Conservation (phyloP, 2,113 vertebrate genomes). For the Rostratula benghalensis region DNA sequence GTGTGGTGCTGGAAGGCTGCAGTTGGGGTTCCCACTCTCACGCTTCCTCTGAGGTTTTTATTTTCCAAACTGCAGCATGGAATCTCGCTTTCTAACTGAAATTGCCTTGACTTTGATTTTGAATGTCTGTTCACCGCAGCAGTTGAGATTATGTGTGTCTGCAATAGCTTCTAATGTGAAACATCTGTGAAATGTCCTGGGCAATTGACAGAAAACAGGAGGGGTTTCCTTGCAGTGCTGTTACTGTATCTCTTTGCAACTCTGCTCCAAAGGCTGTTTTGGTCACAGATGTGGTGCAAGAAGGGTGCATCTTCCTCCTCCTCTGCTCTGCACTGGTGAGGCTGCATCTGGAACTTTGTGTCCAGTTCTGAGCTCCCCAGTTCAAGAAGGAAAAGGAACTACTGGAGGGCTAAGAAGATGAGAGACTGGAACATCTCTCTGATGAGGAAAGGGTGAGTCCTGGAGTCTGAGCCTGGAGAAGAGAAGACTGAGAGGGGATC, state of each 20-base stretch:
- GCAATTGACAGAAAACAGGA: fast-evolving
- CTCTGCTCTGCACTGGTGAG: not conserved
- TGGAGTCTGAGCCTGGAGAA: not conserved
- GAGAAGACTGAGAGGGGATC: not conserved
- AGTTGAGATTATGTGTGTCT: fast-evolving
- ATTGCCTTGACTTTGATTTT: not conserved
- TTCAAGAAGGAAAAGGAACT: not conserved
- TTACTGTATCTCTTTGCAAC: fast-evolving
- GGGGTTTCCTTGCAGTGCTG: fast-evolving
- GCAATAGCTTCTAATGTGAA: not conserved
- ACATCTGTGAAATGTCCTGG: no score
- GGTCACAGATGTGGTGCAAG: fast-evolving
- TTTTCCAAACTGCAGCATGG: not conserved
- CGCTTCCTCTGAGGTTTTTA: not conserved
- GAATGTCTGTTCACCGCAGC: not conserved
- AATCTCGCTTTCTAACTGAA: not conserved
- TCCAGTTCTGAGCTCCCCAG: not conserved
- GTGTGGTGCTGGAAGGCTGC: not conserved
- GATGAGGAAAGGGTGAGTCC: not conserved
- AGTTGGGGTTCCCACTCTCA: fast-evolving
- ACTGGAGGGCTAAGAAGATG: not conserved
- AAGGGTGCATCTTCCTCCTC: not conserved
- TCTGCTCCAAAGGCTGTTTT: fast-evolving
- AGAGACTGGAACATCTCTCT: not conserved
- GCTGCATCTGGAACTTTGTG: not conserved